phyloP scores from a whole-genome alignment of 2,113 vertebrate species.

The Gracilinanus agilis region DNA sequence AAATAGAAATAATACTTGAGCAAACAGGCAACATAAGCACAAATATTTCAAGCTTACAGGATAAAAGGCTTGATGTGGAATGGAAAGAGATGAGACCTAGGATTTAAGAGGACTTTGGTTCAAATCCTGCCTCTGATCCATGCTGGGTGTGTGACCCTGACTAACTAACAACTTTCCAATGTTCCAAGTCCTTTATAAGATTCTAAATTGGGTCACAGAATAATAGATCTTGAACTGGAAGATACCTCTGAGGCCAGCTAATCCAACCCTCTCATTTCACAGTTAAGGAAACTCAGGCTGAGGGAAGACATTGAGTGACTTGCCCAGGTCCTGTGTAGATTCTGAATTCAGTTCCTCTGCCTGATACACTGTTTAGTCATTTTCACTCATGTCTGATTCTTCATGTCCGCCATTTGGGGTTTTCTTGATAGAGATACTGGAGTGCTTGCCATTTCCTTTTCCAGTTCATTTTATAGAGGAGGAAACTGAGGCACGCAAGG shows the following conservation, averaged over 20 bases:
- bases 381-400: no score
- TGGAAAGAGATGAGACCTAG: background rate
- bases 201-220: background rate
- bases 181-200: background rate
- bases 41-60: background rate
- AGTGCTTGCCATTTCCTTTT: no score
- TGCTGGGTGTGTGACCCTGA: background rate
- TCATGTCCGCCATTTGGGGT: no score
- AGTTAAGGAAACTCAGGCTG: background rate
- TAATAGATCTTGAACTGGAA: background rate
- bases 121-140: background rate
- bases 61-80: background rate
- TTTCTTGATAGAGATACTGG: no score
- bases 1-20: no score
- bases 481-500: no score
- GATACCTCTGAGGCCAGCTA: background rate
- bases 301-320: background rate
- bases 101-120: background rate
- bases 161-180: background rate
- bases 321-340: background rate
- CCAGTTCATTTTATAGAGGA: no score
- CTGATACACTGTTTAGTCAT: no score
- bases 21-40: no score
- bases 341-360: background rate
- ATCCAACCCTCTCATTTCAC: background rate